phyloP scores from a whole-genome alignment of 2,113 vertebrate species.

The Etia nguti region DNA sequence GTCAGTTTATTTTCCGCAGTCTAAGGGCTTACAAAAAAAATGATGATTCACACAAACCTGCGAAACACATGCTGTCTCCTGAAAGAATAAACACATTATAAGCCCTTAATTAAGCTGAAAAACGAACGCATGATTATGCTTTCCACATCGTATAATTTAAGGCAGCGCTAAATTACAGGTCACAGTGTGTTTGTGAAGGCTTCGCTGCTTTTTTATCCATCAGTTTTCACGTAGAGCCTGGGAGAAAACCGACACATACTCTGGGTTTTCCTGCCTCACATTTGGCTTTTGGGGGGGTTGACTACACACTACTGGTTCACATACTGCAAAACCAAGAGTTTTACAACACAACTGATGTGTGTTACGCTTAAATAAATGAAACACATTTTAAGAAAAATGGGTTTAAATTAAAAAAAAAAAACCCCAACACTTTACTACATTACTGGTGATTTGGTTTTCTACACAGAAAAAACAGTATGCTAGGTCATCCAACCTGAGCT shows the following conservation, averaged over 20 bases:
- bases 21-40: background rate
- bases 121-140: background rate
- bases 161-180: background rate
- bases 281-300: background rate
- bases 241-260: background rate
- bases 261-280: background rate
- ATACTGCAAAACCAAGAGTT: background rate
- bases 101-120: background rate
- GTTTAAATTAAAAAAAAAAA: background rate
- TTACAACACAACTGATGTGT: background rate
- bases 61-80: background rate
- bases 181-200: background rate
- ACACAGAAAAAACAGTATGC: background rate
- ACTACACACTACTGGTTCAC: background rate
- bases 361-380: background rate
- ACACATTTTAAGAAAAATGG: background rate
- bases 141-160: background rate
- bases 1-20: background rate
- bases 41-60: background rate
- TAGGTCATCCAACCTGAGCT: background rate
- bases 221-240: background rate
- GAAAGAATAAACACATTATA: background rate
- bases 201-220: background rate
- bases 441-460: background rate
- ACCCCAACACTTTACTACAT: background rate